Conservation (phyloP, 2,113 vertebrate genomes). For the Dolichotis patagonum region DNA sequence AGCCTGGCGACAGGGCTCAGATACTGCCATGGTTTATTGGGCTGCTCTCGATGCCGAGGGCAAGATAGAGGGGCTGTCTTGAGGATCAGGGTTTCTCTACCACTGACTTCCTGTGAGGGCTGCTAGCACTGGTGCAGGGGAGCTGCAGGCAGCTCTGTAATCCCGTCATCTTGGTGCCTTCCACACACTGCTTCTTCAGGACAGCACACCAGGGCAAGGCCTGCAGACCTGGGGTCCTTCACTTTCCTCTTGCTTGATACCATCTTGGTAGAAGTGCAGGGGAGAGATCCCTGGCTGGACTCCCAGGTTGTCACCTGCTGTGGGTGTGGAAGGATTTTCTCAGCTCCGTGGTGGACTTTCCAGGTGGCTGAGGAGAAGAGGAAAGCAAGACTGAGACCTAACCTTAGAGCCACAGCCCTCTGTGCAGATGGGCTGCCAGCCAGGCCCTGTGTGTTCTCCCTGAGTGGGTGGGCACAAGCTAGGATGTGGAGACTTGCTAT, state of each 20-base stretch:
- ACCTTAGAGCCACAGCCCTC: not conserved
- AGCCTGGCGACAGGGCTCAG: not conserved
- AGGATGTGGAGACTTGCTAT: not conserved
- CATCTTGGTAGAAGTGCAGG: not conserved
- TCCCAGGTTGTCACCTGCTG: not conserved
- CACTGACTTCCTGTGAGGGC: rapidly evolving
- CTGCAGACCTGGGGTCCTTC: no score
- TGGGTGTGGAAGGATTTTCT: not conserved
- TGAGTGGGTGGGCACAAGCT: rapidly evolving
- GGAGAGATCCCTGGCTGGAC: not conserved
- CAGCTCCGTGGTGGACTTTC: not conserved
- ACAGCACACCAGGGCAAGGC: not conserved
- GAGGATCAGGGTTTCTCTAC: not conserved
- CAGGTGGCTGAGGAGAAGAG: not conserved
- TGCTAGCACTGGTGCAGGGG: not conserved
- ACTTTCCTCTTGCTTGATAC: not conserved
- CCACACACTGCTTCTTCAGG: not conserved
- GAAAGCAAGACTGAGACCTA: not conserved
- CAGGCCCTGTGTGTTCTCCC: rapidly evolving
- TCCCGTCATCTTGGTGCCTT: not conserved
- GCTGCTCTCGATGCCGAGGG: not conserved
- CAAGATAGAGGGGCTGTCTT: not conserved
- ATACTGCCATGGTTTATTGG: not conserved
- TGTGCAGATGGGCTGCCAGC: not conserved
- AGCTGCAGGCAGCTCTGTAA: not conserved